Base-by-base conservation (phyloP, 2,113 vertebrate species). In the Caracal caracal region DNA sequence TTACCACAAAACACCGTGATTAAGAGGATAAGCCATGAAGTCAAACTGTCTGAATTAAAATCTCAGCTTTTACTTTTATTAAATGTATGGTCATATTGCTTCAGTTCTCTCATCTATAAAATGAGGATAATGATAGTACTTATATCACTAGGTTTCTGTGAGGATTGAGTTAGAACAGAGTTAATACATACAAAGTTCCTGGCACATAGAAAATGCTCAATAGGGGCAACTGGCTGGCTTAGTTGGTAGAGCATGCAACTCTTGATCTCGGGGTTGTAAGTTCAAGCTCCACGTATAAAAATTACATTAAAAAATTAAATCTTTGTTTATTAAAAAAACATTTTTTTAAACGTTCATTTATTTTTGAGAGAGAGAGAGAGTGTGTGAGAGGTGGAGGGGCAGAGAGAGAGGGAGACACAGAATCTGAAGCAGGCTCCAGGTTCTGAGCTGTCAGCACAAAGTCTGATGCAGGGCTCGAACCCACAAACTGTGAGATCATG, bases 31-130 rank as follows among this genome's bases (percentile, higher is more conserved):
- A 65, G 4, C 71, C 81, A 28, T 33, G 15, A 91, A 86, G 37
- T 76, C 88, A 92, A 76, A 78, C 10, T n/a, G 33, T 63, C n/a
- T 90, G 56, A 70, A 86, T 90, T 87, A 40, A 81, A 86, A 89
- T 40, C 47, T 93, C 71, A 66, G 79, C 35, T 56, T 89, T 89
- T 78, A 71, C 37, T 75, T 87, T 82, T 76, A 51, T 43, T 86
- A 63, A 85, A 89, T 47, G 12, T 73, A 82, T 28, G 51, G 65
- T 24, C 6, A 47, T 56, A 47, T 37, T 82, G 22, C 16, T 59
- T 92, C 82, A 76, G 53, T 65, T 84, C 35, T 76, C 37, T 83
- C 33, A n/a, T 61, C 20, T 86, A n/a, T 70, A 90, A 93, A 93
- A 85, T 35, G n/a, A n/a, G 28, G n/a, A 24, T 61, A 75, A 83